Conservation (phyloP, 2,888 invertebrate species). For the Dryadula phaetusa region DNA sequence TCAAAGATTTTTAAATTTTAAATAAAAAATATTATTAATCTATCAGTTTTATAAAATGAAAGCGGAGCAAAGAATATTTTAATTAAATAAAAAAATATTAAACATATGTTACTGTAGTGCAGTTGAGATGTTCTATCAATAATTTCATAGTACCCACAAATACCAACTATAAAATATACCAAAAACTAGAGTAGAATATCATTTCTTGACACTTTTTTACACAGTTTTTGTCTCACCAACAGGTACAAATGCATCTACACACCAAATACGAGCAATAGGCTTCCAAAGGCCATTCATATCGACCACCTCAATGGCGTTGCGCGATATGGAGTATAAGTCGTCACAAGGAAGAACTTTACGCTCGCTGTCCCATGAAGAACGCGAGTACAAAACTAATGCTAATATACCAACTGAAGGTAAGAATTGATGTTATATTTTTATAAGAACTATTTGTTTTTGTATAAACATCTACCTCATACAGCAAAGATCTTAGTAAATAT, state of each 20-base stretch:
- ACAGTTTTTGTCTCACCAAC: neutral
- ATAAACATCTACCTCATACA: too few species aligned
- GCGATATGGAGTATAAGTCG: constrained; percentile 86
- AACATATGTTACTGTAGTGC: too few species aligned
- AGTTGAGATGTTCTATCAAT: too few species aligned
- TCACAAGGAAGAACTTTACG: constrained; percentile 81
- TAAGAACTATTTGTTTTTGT: neutral
- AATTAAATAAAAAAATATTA: too few species aligned
- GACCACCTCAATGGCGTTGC: constrained; percentile 81
- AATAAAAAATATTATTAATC: too few species aligned
- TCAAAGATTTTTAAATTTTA: too few species aligned
- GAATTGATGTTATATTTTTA: constrained; percentile 43
- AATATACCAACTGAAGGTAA: constrained; percentile 75
- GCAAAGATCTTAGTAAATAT: too few species aligned
- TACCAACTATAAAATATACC: neutral
- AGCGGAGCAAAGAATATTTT: too few species aligned
- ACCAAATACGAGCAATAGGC: constrained; percentile 89
- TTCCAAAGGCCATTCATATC: constrained; percentile 87
- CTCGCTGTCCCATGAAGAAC: constrained; percentile 83
- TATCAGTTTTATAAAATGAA: too few species aligned
- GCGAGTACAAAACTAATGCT: constrained; percentile 87
- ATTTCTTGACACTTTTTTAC: neutral
- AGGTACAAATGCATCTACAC: constrained; percentile 85
- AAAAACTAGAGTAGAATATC: neutral
- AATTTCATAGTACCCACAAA: too few species aligned